Evolutionary conservation across 2,797 vertebrate species (phyloP).

Genomic region (Pristis pectinata): DNA sequence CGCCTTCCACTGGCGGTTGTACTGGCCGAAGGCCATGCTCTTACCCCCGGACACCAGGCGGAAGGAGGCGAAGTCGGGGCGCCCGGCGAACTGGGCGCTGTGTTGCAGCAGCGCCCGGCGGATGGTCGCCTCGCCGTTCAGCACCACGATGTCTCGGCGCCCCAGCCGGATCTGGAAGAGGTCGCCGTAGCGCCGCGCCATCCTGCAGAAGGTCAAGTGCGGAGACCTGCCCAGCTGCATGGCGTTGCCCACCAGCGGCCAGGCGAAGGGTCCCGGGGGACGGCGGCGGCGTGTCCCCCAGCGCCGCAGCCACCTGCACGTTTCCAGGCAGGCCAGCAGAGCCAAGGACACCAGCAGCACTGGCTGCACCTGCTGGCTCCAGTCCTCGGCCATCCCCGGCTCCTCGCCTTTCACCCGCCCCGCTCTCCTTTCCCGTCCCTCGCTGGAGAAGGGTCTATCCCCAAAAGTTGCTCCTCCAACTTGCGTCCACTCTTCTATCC

Average conservation of each 20-base stretch:
- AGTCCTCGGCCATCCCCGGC: constrained; percentile 54
- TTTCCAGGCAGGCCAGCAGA: constrained; percentile 65
- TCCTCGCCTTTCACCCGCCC: too few species aligned
- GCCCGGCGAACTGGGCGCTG: constrained; percentile 68
- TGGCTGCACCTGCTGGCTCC: constrained; percentile 63
- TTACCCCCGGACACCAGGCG: constrained; percentile 60
- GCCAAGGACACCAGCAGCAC: constrained; percentile 61
- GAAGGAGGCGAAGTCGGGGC: constrained; percentile 73
- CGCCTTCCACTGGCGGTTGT: constrained; percentile 64
- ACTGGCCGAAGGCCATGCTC: constrained; percentile 61
- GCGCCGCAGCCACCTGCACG: constrained; percentile 57
- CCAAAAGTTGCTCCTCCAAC: not conserved
- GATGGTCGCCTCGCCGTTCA: constrained; percentile 61
- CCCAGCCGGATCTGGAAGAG: constrained; percentile 75
- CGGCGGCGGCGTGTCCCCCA: constrained; percentile 46
- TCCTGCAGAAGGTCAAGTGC: constrained; percentile 63
- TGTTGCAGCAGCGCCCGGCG: constrained; percentile 66
- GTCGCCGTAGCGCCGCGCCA: constrained; percentile 68
- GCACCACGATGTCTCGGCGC: constrained; percentile 64
- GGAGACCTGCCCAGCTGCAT: constrained; percentile 77
- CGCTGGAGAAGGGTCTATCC: too few species aligned
- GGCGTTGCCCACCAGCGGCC: constrained; percentile 75
- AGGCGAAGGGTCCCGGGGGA: constrained; percentile 71
- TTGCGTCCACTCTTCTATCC: not conserved
- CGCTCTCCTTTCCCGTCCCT: too few species aligned